phyloP scores from a whole-genome alignment of 92 coral and sea anemone species.

The Paragorgia papillata region DNA sequence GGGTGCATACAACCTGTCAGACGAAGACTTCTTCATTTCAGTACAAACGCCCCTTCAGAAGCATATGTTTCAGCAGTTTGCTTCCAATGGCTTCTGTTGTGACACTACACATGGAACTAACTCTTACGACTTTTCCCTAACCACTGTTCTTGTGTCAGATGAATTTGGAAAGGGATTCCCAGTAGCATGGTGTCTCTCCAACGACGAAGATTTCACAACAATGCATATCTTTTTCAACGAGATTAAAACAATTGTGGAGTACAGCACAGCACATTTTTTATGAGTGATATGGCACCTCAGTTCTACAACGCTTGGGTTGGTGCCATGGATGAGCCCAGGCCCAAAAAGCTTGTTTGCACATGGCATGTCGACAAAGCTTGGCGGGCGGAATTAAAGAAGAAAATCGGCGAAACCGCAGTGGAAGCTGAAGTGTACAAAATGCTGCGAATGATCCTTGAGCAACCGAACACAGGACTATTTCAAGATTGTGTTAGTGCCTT shows the following conservation, averaged over 20 bases:
- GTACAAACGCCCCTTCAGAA: constrained; percentile 65
- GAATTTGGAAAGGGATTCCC: constrained; percentile 77
- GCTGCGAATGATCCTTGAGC: constrained; percentile 54
- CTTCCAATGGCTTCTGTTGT: constrained; percentile 59
- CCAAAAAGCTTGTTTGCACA: constrained; percentile 54
- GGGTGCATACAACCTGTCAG: constrained; percentile 47
- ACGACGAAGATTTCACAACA: constrained; percentile 63
- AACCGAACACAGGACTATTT: constrained; percentile 31
- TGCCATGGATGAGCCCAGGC: constrained; percentile 36
- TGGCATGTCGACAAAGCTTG: too few relatives aligned
- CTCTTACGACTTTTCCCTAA: constrained; percentile 57
- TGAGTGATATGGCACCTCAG: constrained; percentile 78
- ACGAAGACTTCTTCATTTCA: constrained; percentile 55
- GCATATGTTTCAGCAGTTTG: constrained; percentile 57
- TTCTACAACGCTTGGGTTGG: too few relatives aligned
- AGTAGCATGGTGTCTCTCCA: constrained; percentile 70
- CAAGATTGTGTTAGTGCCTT: constrained; percentile 24
- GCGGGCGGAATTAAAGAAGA: constrained; percentile 52
- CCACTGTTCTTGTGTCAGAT: constrained; percentile 60
- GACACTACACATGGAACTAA: constrained; percentile 76
- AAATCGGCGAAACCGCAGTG: constrained; percentile 32
- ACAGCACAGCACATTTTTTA: constrained; percentile 41
- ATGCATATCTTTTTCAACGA: constrained; percentile 56
- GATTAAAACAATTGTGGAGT: constrained; percentile 51
- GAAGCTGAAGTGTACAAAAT: constrained; percentile 53